Base-by-base conservation (phyloP, 92 coral and sea anemone genomes). In the Porites lobata region DNA sequence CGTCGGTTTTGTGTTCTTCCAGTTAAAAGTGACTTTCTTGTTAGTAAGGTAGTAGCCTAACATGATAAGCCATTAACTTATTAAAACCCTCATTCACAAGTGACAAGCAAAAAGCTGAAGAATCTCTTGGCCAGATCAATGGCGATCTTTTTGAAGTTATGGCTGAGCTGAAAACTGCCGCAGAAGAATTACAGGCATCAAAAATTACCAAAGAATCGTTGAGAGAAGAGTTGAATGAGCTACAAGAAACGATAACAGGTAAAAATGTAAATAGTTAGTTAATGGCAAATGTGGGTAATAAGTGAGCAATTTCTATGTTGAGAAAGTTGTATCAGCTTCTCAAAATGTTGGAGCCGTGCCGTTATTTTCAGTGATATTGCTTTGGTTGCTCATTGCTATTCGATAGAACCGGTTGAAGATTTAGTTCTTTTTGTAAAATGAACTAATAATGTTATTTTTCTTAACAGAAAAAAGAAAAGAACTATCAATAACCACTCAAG, bases 101-200 rank as follows among this genome's bases (percentile, higher is more conserved):
- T 29, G 86, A 69, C 13, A 81, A 21, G 18, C 86, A 69, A 29
- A 8, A n/a, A 17, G 64, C 86, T 54, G 86, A 81, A 11, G 86
- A 81, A 29, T 69, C 68, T 81, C 56, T 69, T 56, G 17, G 77
- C 9, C 43, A 81, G 26, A 52, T 53, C 1, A 69, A 50, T 38
- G 57, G 38, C 18, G 69, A 72, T 54, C 32, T 81, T 22, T 68
- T 17, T 11, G 13, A 56, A 69, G 77, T 69, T 54, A 69, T 47
- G 11, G 58, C 26, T 53, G 77, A 81, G 56, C 77, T 81, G n/a
- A 64, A 56, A 53, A 69, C 76, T 57, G 77, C 68, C 17, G 56
- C 18, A 29, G 67, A 56, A 12, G 86, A 81, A 69, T 8, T 69
- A 14, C 38, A 22, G 66, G 68, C 50, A 18, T 18, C 75, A 61